Evolutionary conservation across 2,888 invertebrate species (phyloP), one percentile per base, ranked within the genome.

Genomic region (Drosophila emarginata): DNA sequence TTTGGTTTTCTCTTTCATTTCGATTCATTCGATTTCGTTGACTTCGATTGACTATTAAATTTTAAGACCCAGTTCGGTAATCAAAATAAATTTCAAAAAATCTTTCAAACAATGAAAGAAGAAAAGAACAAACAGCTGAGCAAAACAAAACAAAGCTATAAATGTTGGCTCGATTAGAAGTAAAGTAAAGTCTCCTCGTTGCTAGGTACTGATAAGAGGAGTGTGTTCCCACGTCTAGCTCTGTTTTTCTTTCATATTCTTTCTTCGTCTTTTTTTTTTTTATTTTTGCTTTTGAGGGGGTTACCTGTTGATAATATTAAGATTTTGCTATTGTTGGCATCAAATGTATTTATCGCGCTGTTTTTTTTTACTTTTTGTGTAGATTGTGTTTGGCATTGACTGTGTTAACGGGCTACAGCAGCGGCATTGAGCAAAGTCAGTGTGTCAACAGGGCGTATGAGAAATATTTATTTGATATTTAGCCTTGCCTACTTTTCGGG

Each of bases 401-500:
- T 26, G 60, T 23, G 9, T 9, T 9, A 15, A 9, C 15, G 40
- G 15, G 2, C 18, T 45, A 45, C 12, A 45, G 12, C 21, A 6
- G 45, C 11, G 45, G 21, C 45, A 45, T n/a, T 12, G 9, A 50
- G 18, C 63, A 52, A 57, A 57, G 69, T 71, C 52, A 71, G 58
- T 64, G 70, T 72, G 72, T 72, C 72, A 64, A 36, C 72, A 14
- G 9, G 53, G 59, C 64, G 72, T 72, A 71, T 56, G 72, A 60
- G 28, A 36, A 18, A 64, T 64, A 52, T n/a, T 57, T n/a, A 36
- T 9, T 32, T 26, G 11, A 18, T 21, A 14, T 5, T 18, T 28
- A n/a, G 2, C n/a, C 1, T 67, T 71, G 81, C 64, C 67, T 66
- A 71, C 77, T 74, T 76, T 71, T 26, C 18, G 82, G 85, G 32